Evolutionary conservation across 2,888 invertebrate genomes (phyloP).

Genomic region (Rhaphigaster nebulosa): DNA sequence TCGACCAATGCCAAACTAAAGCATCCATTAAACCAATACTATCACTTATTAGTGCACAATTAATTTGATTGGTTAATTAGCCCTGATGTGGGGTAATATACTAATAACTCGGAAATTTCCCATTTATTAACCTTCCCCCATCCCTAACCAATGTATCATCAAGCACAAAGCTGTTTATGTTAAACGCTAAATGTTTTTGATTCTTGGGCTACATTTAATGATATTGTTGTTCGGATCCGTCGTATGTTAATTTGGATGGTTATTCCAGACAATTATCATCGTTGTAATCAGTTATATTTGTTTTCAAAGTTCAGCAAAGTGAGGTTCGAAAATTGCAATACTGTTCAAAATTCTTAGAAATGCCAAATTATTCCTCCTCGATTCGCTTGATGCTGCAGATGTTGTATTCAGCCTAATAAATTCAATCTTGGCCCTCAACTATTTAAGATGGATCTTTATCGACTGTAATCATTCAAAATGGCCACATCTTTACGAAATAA

Average conservation of each 20-base stretch:
- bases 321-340: too few species aligned
- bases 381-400: too few species aligned
- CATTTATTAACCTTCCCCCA: neutral
- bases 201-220: neutral
- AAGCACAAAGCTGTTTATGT: neutral
- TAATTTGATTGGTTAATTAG: conserved; percentile 34
- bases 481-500: too few species aligned
- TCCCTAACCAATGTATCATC: neutral
- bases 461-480: too few species aligned
- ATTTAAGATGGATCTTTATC: too few species aligned
- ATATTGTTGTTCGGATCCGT: neutral
- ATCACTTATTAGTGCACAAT: conserved; percentile 20
- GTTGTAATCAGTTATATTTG: too few species aligned
- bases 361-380: too few species aligned
- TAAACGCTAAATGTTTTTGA: neutral
- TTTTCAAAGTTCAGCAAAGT: too few species aligned
- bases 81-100: conserved; percentile 25
- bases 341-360: too few species aligned
- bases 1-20: conserved; percentile 7
- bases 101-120: conserved; percentile 26
- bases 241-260: neutral
- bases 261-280: neutral
- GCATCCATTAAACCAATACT: conserved; percentile 37
- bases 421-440: too few species aligned
- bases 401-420: too few species aligned